Conservation (phyloP, 2,888 invertebrate species). For the Automeris io region DNA sequence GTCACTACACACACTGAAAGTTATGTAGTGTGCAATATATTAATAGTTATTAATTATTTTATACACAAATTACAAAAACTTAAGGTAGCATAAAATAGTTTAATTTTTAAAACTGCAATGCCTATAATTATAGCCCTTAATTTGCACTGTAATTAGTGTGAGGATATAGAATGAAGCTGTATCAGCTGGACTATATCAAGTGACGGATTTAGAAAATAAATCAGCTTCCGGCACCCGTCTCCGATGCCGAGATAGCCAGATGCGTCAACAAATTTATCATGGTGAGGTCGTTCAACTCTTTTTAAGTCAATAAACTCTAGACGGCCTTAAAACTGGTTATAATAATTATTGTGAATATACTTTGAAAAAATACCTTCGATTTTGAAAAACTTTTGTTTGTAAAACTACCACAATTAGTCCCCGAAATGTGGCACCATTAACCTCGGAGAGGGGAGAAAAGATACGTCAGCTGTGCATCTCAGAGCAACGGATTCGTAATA, state of each 20-base stretch:
- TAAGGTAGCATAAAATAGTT: too few relatives aligned
- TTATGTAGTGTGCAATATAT: too few relatives aligned
- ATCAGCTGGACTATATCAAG: background rate
- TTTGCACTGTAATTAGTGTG: too few relatives aligned
- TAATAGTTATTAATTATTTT: too few relatives aligned
- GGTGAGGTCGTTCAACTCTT: background rate
- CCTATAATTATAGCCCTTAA: too few relatives aligned
- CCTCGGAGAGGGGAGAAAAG: constrained; percentile 47
- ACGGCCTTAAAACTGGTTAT: background rate
- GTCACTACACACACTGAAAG: too few relatives aligned
- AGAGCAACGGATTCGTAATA: constrained; percentile 64
- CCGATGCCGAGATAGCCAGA: background rate
- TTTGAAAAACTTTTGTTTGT: background rate
- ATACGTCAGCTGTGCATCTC: constrained; percentile 52
- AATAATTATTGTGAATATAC: background rate
- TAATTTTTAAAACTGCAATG: too few relatives aligned
- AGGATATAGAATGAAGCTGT: background rate
- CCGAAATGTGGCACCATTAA: constrained; percentile 30
- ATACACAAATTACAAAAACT: too few relatives aligned
- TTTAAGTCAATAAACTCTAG: background rate
- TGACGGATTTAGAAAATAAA: background rate
- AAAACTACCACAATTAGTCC: constrained; percentile 5
- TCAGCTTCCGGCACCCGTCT: background rate
- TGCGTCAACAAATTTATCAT: background rate
- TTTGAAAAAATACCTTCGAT: constrained; percentile 5